Percentiles rank a stretch among this genome's conserved stretches.
Evolutionary conservation across 2,113 vertebrate genomes (phyloP).

Genomic region (Pogonocichla stellata): DNA sequence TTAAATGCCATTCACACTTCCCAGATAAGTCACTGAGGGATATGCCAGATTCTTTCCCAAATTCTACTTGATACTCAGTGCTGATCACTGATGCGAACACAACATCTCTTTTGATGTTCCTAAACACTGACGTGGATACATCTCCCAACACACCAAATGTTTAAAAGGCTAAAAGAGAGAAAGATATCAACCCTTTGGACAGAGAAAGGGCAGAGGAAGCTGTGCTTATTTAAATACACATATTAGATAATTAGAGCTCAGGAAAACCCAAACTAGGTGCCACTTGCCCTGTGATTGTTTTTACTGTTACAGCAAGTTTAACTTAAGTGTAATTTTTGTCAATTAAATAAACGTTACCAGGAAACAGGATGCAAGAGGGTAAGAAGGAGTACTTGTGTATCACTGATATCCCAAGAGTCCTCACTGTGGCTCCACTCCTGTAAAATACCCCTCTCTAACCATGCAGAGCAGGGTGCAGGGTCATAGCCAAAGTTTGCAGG

Average conservation of each 20-base stretch:
- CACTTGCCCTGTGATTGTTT: neutral
- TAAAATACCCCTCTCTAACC: neutral
- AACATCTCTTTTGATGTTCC: constrained; percentile 59
- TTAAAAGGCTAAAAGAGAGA: neutral
- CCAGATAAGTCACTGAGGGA: constrained; percentile 55
- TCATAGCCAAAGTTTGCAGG: neutral
- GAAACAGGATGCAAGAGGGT: neutral
- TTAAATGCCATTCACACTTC: constrained; percentile 68
- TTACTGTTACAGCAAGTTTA: neutral
- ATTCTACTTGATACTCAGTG: constrained; percentile 10
- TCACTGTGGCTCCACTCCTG: neutral
- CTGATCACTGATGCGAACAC: constrained; percentile 35
- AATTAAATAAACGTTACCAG: neutral
- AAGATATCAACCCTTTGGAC: neutral
- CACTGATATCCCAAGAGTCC: neutral
- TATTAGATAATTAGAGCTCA: neutral
- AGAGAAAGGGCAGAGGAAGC: neutral
- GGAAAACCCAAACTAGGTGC: neutral
- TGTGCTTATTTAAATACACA: neutral
- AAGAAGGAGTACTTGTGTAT: neutral
- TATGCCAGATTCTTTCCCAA: constrained; percentile 43
- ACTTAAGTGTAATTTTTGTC: neutral
- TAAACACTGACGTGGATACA: constrained; percentile 23
- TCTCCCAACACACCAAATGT: neutral
- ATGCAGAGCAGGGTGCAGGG: neutral